Percentiles rank a stretch among this genome's conserved stretches.
These are phyloP conservation scores for Rousettus leschenaultii DNA, from an alignment of 2,113 vertebrate species.

Conservation along the genomic window DNA sequence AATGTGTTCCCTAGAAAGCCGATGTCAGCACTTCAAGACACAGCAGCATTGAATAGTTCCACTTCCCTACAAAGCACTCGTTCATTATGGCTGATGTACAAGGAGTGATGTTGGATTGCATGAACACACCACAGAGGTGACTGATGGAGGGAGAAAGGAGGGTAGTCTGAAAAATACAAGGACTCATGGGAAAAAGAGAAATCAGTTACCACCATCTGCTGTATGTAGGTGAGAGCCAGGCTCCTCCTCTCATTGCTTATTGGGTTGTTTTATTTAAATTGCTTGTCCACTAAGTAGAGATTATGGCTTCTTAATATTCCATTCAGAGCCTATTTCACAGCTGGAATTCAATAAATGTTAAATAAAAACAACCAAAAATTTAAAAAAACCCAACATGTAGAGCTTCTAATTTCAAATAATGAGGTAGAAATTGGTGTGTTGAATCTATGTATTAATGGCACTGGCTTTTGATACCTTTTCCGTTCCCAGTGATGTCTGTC, in stretches of 20 bases:
- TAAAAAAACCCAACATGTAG: background rate
- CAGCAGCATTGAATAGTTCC: background rate
- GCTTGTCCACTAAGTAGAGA: background rate
- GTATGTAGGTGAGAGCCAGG: background rate
- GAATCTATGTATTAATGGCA: background rate
- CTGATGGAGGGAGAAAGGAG: background rate
- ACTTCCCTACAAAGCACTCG: background rate
- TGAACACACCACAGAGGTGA: background rate
- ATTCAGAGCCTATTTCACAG: conserved; percentile 17
- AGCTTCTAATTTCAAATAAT: conserved; percentile 26
- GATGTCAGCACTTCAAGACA: background rate
- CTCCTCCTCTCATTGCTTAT: background rate
- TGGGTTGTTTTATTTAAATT: conserved; percentile 36
- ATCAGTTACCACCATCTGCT: background rate
- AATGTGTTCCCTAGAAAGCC: conserved; percentile 8
- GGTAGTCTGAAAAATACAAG: background rate
- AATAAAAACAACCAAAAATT: conserved; percentile 20
- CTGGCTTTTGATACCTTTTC: background rate
- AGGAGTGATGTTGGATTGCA: background rate
- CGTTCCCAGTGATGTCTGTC: background rate
- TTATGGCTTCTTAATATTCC: conserved; percentile 42
- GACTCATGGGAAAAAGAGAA: background rate
- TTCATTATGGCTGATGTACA: background rate
- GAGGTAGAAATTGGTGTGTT: conserved; percentile 20
- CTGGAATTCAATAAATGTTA: conserved; percentile 35